These are phyloP conservation scores for Lamellibrachia luymesi DNA, from an alignment of 1,140 invertebrate genomes.

Conservation along the genomic window DNA sequence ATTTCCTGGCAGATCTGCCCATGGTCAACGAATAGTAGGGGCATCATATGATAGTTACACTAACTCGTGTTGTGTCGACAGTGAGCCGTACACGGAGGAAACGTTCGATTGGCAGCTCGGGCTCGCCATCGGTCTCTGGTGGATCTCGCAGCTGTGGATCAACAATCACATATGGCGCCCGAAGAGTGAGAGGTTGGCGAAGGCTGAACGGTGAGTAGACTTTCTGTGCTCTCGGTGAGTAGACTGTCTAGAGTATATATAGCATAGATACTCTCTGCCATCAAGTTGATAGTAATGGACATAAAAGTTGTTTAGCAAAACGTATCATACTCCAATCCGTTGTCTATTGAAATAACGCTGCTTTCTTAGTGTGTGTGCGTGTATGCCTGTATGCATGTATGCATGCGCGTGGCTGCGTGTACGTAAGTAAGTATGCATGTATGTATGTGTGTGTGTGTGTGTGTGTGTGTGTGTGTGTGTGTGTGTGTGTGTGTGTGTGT, in stretches of 20 bases:
- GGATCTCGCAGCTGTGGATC: constrained; percentile 94
- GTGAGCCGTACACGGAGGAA: constrained; percentile 21
- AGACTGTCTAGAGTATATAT: no score
- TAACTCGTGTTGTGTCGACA: neutral
- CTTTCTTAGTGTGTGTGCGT: no score
- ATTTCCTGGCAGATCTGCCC: no score
- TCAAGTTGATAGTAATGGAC: no score
- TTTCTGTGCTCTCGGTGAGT: neutral
- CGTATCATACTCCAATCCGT: no score
- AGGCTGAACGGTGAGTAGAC: constrained; percentile 77
- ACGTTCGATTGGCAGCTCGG: constrained; percentile 32
- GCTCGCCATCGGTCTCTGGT: constrained; percentile 67
- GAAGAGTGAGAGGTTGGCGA: constrained; percentile 91
- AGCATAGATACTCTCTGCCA: no score
- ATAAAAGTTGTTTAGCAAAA: no score
- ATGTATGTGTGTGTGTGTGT: no score
- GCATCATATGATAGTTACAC: neutral
- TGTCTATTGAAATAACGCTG: no score
- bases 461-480: neutral
- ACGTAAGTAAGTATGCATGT: no score
- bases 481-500: neutral
- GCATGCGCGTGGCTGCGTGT: neutral
- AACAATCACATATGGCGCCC: constrained; percentile 96
- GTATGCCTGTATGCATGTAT: no score
- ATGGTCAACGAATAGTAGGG: neutral